A percentile compares a stretch with the other conserved stretches of the same genome.
These are phyloP conservation scores for Chaetodon auriga DNA, from an alignment of 2,113 vertebrate species.

Conservation along the genomic window DNA sequence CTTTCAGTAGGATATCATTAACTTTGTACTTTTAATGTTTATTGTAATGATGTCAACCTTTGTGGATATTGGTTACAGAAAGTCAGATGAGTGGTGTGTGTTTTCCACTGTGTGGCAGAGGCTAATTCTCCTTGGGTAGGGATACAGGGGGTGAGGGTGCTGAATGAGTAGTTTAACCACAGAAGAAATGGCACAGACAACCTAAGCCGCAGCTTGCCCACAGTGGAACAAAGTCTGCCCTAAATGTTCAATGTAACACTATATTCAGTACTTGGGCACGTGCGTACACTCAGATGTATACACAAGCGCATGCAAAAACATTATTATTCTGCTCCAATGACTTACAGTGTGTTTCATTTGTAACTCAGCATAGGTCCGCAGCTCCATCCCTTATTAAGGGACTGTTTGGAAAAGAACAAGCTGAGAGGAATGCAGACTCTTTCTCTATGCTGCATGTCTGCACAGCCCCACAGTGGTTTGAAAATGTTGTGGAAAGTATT, in stretches of 20 bases:
- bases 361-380: slow-evolving; percentile 52
- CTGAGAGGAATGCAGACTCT: slow-evolving; percentile 63
- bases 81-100: slow-evolving; percentile 61
- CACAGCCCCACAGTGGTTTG: slow-evolving; percentile 54
- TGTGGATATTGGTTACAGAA: slow-evolving; percentile 60
- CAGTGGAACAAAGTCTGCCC: slow-evolving; percentile 78
- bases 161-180: slow-evolving; percentile 75
- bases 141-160: slow-evolving; percentile 24
- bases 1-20: slow-evolving; percentile 46
- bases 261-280: slow-evolving; percentile 50
- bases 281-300: slow-evolving; percentile 26
- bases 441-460: slow-evolving; percentile 61
- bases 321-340: slow-evolving; percentile 56
- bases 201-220: slow-evolving; percentile 61
- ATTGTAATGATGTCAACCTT: slow-evolving; percentile 61
- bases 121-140: slow-evolving; percentile 47
- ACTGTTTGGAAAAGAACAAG: slow-evolving; percentile 75
- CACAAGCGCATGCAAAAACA: slow-evolving; percentile 48
- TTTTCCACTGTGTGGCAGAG: slow-evolving; percentile 74
- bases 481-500: slow-evolving; percentile 81
- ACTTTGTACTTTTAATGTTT: slow-evolving; percentile 45
- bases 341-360: slow-evolving; percentile 81
- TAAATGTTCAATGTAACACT: slow-evolving; percentile 72
- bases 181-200: slow-evolving; percentile 73
- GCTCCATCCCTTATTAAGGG: slow-evolving; percentile 65